A percentile compares a stretch with the other conserved stretches of the same genome.
These are phyloP conservation scores for Albula glossodonta DNA, from an alignment of 2,113 vertebrate species.

Conservation along the genomic window DNA sequence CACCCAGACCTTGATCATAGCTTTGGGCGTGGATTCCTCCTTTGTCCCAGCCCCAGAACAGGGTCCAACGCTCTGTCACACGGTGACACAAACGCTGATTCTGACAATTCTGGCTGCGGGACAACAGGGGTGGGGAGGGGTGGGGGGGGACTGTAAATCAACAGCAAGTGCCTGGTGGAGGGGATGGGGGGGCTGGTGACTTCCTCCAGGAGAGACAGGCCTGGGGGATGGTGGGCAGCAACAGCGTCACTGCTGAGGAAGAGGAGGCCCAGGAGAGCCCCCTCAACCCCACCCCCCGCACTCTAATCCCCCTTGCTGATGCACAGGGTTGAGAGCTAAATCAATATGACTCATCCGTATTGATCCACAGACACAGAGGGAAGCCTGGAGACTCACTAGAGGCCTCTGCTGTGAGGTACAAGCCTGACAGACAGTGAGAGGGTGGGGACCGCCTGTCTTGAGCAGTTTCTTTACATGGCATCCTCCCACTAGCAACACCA, in stretches of 20 bases:
- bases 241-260: neutral
- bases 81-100: neutral
- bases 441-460: slow-evolving; percentile 27
- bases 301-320: neutral
- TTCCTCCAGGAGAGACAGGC: neutral
- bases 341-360: slow-evolving; percentile 68
- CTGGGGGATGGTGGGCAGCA: neutral
- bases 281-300: neutral
- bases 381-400: slow-evolving; percentile 30
- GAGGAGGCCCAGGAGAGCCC: neutral
- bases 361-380: slow-evolving; percentile 50
- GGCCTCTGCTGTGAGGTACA: slow-evolving; percentile 53
- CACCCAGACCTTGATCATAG: neutral
- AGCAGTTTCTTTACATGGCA: slow-evolving; percentile 40
- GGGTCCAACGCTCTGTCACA: neutral
- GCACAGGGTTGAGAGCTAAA: slow-evolving; percentile 46
- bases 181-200: neutral
- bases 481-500: neutral
- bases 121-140: neutral
- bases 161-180: neutral
- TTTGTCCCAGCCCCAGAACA: neutral
- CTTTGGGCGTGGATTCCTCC: neutral
- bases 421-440: slow-evolving; percentile 44
- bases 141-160: neutral
- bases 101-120: neutral